phyloP scores from a whole-genome alignment of 1,140 invertebrate species.

The Linepithema humile region DNA sequence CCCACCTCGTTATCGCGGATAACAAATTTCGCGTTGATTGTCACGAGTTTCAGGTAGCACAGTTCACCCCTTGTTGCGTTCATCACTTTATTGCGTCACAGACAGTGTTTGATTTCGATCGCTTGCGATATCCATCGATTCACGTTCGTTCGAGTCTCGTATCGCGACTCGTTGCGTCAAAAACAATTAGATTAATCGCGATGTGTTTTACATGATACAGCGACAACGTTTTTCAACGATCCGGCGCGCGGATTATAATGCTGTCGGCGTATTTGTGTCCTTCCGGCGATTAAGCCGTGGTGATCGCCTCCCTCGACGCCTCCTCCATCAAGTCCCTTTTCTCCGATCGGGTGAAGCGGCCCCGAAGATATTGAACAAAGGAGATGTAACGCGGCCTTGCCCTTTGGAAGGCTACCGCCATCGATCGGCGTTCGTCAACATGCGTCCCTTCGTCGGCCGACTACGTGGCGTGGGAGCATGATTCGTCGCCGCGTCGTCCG shows the following conservation, averaged over 20 bases:
- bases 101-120: background rate
- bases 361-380: slow-evolving; percentile 35
- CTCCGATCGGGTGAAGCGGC: slow-evolving; percentile 28
- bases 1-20: background rate
- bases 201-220: background rate
- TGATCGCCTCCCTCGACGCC: slow-evolving; percentile 8
- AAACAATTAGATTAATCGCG: background rate
- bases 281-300: background rate
- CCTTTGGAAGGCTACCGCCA: slow-evolving; percentile 46
- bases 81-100: background rate
- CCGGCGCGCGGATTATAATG: background rate
- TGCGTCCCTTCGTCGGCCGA: slow-evolving; percentile 12
- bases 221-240: background rate
- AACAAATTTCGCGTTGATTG: slow-evolving; percentile 4
- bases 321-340: background rate
- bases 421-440: slow-evolving; percentile 43
- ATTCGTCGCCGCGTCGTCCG: background rate
- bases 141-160: slow-evolving; percentile 14
- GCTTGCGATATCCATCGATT: background rate
- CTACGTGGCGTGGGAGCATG: background rate
- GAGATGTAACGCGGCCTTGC: slow-evolving; percentile 42
- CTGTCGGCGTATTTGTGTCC: background rate
- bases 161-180: background rate
- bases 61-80: background rate
- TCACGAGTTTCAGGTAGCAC: background rate